These are phyloP conservation scores for Rhagium mordax DNA, from an alignment of 2,888 invertebrate species.

Conservation along the genomic window DNA sequence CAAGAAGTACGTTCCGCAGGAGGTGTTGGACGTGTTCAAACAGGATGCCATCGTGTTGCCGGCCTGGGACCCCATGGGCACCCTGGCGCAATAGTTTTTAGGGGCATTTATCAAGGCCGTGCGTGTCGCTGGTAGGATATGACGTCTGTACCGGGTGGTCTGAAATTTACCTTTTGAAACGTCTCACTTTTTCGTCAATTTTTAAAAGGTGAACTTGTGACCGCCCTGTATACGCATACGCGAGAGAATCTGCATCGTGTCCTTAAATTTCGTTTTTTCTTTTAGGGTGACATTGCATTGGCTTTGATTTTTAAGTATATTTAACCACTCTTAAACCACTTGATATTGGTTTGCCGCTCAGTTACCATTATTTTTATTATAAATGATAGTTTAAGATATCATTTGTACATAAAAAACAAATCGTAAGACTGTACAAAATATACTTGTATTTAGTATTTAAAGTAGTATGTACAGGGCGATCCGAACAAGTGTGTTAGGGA, in stretches of 20 bases:
- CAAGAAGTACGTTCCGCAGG: conserved; percentile 83
- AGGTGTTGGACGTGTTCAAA: conserved; percentile 83
- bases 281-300: conserved; percentile 22
- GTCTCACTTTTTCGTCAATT: too few relatives aligned
- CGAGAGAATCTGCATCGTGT: not conserved
- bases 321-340: conserved; percentile 22
- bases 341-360: conserved; percentile 36
- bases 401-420: conserved; percentile 13
- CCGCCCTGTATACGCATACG: too few relatives aligned
- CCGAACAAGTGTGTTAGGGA: not conserved
- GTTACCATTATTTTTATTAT: conserved; percentile 43
- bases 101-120: not conserved
- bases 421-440: conserved; percentile 4
- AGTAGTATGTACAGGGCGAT: not conserved
- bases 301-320: conserved; percentile 22
- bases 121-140: conserved; percentile 18
- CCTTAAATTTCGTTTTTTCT: conserved; percentile 9
- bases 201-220: not conserved
- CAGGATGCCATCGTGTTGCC: conserved; percentile 85
- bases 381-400: conserved; percentile 9
- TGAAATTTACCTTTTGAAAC: too few relatives aligned
- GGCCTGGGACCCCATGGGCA: conserved; percentile 97
- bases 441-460: not conserved
- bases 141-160: too few relatives aligned
- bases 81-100: conserved; percentile 73